phyloP scores from a whole-genome alignment of 2,888 invertebrate genomes.

The Malacosoma neustria region DNA sequence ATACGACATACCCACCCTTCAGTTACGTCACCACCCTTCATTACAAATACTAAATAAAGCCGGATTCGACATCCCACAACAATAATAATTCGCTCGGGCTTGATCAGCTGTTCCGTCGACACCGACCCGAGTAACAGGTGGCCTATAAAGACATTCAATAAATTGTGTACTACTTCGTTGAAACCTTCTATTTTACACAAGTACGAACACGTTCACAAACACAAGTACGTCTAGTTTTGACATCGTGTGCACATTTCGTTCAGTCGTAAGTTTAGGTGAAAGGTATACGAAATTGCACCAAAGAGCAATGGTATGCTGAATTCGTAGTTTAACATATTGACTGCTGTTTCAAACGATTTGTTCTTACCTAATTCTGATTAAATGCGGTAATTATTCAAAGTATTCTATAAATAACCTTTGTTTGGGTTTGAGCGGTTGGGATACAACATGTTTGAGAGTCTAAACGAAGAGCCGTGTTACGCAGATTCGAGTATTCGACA shows the following conservation, averaged over 20 bases:
- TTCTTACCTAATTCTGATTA: too few species aligned
- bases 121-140: conserved; percentile 74
- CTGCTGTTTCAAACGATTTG: too few species aligned
- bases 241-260: not conserved
- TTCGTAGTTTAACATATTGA: too few species aligned
- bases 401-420: too few species aligned
- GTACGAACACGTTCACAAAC: conserved; percentile 41
- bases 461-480: too few species aligned
- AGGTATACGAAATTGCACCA: too few species aligned
- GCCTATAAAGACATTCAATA: conserved; percentile 75
- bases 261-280: not conserved
- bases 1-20: conserved; percentile 3
- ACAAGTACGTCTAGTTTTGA: conserved; percentile 1
- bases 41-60: conserved; percentile 68
- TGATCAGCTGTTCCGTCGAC: conserved; percentile 71
- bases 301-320: too few species aligned
- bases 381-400: too few species aligned
- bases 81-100: conserved; percentile 66
- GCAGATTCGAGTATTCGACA: too few species aligned
- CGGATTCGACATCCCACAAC: conserved; percentile 60
- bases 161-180: conserved; percentile 67
- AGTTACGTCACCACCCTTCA: conserved; percentile 26
- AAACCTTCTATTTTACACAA: conserved; percentile 61
- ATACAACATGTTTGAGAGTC: too few species aligned
- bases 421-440: too few species aligned